These are phyloP conservation scores for Mactromeris polynyma DNA, from an alignment of 2,888 invertebrate species.

Conservation along the genomic window DNA sequence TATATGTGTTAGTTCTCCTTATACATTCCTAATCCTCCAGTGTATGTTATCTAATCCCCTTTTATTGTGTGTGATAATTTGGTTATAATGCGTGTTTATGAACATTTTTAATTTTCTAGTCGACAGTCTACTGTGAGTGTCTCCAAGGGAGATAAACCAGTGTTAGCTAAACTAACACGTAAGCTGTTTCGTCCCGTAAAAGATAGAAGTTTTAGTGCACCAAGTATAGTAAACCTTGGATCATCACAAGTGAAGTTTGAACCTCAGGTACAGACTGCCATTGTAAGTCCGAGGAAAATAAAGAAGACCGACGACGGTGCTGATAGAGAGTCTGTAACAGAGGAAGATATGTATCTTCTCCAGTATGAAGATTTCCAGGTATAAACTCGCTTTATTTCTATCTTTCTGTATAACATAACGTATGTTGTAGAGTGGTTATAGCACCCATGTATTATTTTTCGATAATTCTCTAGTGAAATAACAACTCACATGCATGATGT, in stretches of 20 bases:
- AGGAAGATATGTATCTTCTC: conserved; percentile 57
- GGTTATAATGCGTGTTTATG: no score
- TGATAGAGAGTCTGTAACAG: conserved; percentile 4
- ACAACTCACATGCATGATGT: no score
- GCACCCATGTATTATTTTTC: no score
- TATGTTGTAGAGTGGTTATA: no score
- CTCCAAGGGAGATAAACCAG: conserved; percentile 61
- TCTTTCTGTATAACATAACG: no score
- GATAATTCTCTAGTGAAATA: no score
- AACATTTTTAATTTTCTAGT: conserved; percentile 68
- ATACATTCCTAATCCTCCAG: no score
- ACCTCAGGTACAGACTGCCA: conserved; percentile 66
- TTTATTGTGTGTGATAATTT: no score
- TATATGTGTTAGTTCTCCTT: no score
- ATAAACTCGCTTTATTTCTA: no score
- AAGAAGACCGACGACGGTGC: conserved; percentile 32
- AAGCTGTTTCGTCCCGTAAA: conserved; percentile 42
- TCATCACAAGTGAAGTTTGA: conserved; percentile 82
- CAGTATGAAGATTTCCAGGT: conserved; percentile 46
- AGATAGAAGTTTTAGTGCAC: conserved; percentile 76
- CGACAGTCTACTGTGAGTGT: conserved; percentile 73
- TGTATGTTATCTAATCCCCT: no score
- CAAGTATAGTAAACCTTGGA: conserved; percentile 81
- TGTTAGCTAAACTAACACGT: conserved; percentile 30
- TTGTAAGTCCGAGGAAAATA: conserved; percentile 64